Conservation (phyloP, 1,140 invertebrate species). For the Pachypeltis micranthus region DNA sequence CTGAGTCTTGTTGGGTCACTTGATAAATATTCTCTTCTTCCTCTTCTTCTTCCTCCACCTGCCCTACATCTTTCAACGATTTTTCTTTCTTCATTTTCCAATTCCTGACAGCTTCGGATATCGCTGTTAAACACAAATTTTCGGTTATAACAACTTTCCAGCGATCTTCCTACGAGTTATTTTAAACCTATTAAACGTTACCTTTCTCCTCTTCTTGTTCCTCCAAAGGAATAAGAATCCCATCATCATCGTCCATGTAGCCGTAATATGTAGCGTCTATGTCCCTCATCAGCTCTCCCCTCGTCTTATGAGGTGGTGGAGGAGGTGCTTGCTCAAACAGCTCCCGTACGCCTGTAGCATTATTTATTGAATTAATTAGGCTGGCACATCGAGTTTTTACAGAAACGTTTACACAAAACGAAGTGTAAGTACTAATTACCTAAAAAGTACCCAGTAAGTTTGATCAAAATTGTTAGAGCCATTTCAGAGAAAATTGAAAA, state of each 20-base stretch:
- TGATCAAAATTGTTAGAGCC: too few species aligned
- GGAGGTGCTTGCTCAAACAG: constrained; percentile 94
- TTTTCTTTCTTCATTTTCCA: constrained; percentile 54
- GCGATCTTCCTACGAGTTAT: neutral
- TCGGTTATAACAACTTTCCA: neutral
- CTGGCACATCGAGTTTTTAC: too few species aligned
- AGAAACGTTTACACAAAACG: too few species aligned
- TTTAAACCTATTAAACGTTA: neutral
- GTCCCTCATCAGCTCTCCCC: constrained; percentile 94
- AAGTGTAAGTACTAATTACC: too few species aligned
- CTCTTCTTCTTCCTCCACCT: constrained; percentile 31
- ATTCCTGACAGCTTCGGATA: constrained; percentile 46
- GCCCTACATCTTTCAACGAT: constrained; percentile 34
- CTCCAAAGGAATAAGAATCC: constrained; percentile 82
- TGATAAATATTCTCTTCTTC: constrained; percentile 38
- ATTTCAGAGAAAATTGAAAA: too few species aligned
- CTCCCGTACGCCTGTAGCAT: constrained; percentile 71
- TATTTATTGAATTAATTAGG: too few species aligned
- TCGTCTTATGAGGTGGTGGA: constrained; percentile 73
- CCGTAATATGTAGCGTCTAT: constrained; percentile 99
- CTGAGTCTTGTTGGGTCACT: neutral
- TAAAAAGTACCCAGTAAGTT: too few species aligned
- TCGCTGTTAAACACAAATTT: constrained; percentile 34
- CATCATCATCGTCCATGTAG: constrained; percentile 96
- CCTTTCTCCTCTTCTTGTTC: constrained; percentile 60